Percentiles rank a stretch among this genome's conserved stretches.
Evolutionary conservation across 2,797 vertebrate species (phyloP).

Genomic region (Toxotes lorentzi): DNA sequence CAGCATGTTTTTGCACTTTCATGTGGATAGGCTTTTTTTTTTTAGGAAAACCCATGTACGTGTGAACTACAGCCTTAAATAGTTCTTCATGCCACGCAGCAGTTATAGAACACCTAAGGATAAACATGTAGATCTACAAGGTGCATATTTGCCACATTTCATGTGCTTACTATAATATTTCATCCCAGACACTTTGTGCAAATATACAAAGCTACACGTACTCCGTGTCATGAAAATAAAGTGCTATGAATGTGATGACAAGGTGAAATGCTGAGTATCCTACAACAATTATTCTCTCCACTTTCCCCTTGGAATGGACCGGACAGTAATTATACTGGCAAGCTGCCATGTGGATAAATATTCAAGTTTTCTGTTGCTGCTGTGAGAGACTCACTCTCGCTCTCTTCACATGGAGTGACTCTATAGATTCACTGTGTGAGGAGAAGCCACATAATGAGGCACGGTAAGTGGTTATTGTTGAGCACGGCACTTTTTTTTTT

Average conservation of each 20-base stretch:
- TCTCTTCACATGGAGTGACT: constrained; percentile 41
- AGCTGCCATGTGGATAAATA: constrained; percentile 68
- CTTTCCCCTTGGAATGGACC: constrained; percentile 51
- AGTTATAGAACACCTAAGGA: background rate
- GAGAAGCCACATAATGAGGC: constrained; percentile 65
- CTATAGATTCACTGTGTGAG: constrained; percentile 34
- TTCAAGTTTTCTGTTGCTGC: constrained; percentile 58
- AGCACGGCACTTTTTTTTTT: constrained; percentile 50
- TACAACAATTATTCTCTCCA: constrained; percentile 67
- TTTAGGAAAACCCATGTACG: no score
- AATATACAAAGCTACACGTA: constrained; percentile 25
- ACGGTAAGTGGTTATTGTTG: constrained; percentile 58
- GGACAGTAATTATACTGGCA: constrained; percentile 74
- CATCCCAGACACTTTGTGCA: background rate
- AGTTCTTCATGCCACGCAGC: constrained; percentile 12
- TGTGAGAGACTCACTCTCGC: constrained; percentile 35
- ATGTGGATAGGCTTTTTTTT: no score
- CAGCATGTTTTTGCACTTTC: no score
- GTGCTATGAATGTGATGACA: constrained; percentile 56
- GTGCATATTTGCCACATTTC: constrained; percentile 12
- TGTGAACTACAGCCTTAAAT: constrained; percentile 2
- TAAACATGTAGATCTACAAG: constrained; percentile 9
- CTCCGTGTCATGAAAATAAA: constrained; percentile 49
- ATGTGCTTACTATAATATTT: constrained; percentile 27
- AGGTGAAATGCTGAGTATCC: constrained; percentile 74